Base-by-base conservation (phyloP, 2,888 invertebrate species). In the Hydroisotoma schaefferi region DNA sequence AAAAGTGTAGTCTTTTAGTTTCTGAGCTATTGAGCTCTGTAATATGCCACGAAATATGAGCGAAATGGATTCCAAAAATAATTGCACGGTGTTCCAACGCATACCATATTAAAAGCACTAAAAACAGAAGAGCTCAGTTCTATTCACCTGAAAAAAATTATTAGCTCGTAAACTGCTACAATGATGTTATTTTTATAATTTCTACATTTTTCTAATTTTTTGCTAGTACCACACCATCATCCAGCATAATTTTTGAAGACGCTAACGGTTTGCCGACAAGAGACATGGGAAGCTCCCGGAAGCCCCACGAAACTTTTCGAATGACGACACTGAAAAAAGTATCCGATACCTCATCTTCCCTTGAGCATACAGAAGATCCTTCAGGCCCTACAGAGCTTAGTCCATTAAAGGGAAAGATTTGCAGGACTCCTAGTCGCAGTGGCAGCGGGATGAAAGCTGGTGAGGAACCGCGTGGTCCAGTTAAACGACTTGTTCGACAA, bases 401-500 rank as follows among this genome's bases (percentile, higher is more conserved):
- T 58, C 62, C 62, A 62, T 62, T 62, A 55, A 57, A 58, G 29
- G 62, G n/a, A 18, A 18, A 15, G 5, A 15, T 15, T 40, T n/a
- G n/a, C n/a, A n/a, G n/a, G n/a, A n/a, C n/a, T n/a, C n/a, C n/a
- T n/a, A n/a, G n/a, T n/a, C n/a, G 40, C 15, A 40, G 40, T 40
- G n/a, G 40, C 5, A 15, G 5, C n/a, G 33, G 33, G 18, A n/a
- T 37, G 52, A 33, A 10, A 12, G 33, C 33, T 10, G 33, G 10
- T 10, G 46, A 22, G 15, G 46, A 15, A 46, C 22, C 46, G 23
- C 46, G 22, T 25, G 40, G 61, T 18, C 54, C 48, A 55, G 53
- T 65, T 49, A 63, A 59, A 56, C 83, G 85, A 73, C 77, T 92
- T 33, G 86, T 86, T 10, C 83, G 89, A 8, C 91, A 91, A 76